phyloP scores from a whole-genome alignment of 2,888 invertebrate genomes.

The Euspilapteryx auroguttella region DNA sequence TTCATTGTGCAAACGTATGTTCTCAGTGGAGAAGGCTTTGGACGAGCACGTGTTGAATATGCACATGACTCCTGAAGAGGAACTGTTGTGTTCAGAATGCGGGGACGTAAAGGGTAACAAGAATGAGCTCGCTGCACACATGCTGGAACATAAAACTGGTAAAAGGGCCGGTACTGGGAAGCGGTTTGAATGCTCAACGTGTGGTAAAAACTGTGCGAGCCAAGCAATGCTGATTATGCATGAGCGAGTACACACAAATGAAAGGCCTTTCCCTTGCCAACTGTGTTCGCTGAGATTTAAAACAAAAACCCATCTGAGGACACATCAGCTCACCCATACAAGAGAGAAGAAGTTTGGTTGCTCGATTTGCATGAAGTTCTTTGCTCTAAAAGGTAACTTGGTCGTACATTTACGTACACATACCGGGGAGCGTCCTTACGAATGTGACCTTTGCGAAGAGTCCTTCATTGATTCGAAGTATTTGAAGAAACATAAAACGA shows the following conservation, averaged over 20 bases:
- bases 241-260: constrained; percentile 52
- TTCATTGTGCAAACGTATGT: constrained; percentile 49
- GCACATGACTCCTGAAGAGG: constrained; percentile 32
- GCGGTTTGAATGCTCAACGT: constrained; percentile 40
- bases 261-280: constrained; percentile 44
- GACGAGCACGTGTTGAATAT: constrained; percentile 40
- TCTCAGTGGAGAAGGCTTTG: constrained; percentile 40
- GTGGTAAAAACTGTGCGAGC: constrained; percentile 44
- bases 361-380: constrained; percentile 55
- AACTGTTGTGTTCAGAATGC: constrained; percentile 32
- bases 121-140: constrained; percentile 30
- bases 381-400: constrained; percentile 50
- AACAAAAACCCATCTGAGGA: constrained; percentile 49
- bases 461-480: constrained; percentile 57
- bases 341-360: constrained; percentile 55
- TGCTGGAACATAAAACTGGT: constrained; percentile 22
- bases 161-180: constrained; percentile 11
- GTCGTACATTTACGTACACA: constrained; percentile 53
- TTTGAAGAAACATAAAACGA: constrained; percentile 50
- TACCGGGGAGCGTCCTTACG: constrained; percentile 52
- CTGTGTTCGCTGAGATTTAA: constrained; percentile 45
- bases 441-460: constrained; percentile 42
- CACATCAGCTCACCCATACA: constrained; percentile 52
- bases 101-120: constrained; percentile 34
- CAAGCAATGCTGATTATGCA: constrained; percentile 55